These are phyloP conservation scores for Wiebesia pumilae DNA, from an alignment of 1,140 invertebrate species.

Conservation along the genomic window DNA sequence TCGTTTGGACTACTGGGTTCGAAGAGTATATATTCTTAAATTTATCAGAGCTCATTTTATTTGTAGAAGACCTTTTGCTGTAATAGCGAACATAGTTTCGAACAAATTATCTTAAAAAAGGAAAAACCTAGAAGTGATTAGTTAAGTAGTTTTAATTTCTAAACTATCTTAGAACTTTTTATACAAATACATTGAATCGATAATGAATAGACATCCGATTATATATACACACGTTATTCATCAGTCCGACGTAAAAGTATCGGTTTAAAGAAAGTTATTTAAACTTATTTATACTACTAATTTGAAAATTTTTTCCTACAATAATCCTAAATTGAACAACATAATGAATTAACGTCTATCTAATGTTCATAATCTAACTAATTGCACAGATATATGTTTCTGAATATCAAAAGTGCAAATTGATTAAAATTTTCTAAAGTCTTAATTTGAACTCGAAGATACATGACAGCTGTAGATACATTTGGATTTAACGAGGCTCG, in stretches of 20 bases:
- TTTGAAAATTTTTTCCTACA: background rate
- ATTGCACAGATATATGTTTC: background rate
- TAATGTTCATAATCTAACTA: background rate
- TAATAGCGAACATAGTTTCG: background rate
- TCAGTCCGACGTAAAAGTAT: background rate
- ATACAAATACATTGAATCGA: background rate
- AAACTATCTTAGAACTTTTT: background rate
- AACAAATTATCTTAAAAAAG: background rate
- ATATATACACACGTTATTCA: background rate
- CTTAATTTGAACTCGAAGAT: background rate
- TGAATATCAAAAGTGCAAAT: background rate
- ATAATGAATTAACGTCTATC: background rate
- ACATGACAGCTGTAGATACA: background rate
- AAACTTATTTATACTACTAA: background rate
- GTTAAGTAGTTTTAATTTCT: background rate
- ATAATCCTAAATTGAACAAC: background rate
- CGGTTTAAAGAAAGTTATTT: constrained; percentile 4
- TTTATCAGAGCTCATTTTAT: background rate
- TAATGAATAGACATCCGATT: background rate
- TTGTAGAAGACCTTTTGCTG: background rate
- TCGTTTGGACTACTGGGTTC: background rate
- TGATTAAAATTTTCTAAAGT: background rate
- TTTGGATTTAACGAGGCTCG: no score
- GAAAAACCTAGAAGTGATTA: background rate
- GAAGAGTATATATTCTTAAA: background rate